A percentile compares a stretch with the other conserved stretches of the same genome.
phyloP scores from a whole-genome alignment of 2,888 invertebrate species.

The Spisula solida region DNA sequence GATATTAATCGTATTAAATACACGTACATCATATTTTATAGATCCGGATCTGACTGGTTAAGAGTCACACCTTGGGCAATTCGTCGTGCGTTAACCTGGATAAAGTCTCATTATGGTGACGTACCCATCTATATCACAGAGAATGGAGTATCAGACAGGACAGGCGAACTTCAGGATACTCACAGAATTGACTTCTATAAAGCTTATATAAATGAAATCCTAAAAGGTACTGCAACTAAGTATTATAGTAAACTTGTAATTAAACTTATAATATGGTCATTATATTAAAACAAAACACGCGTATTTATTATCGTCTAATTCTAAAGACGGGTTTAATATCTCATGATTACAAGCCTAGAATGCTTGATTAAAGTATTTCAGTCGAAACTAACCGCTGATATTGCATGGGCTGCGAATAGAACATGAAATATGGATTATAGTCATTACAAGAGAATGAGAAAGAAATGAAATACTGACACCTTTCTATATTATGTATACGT shows the following conservation, averaged over 20 bases:
- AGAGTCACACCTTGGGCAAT: constrained; percentile 78
- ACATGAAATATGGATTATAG: not conserved
- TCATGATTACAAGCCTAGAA: no score
- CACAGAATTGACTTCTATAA: constrained; percentile 81
- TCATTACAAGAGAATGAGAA: no score
- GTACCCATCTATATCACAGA: constrained; percentile 82
- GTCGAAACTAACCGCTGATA: not conserved
- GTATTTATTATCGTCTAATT: not conserved
- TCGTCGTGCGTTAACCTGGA: constrained; percentile 77
- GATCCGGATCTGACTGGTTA: constrained; percentile 64
- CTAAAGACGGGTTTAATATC: not conserved
- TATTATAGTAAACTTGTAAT: not conserved
- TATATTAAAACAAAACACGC: not conserved
- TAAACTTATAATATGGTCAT: not conserved
- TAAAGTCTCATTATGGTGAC: constrained; percentile 77
- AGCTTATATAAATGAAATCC: constrained; percentile 83
- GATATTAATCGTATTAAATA: no score
- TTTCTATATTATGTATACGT: no score
- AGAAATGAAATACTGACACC: no score
- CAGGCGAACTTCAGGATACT: constrained; percentile 76
- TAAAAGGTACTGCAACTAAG: constrained; percentile 80
- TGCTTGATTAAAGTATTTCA: no score
- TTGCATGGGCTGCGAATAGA: not conserved
- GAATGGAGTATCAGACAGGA: constrained; percentile 80
- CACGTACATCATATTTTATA: no score